Percentiles rank a stretch among this genome's conserved stretches.
Conservation (phyloP, 2,797 vertebrate genomes). For the Dipus sagitta region DNA sequence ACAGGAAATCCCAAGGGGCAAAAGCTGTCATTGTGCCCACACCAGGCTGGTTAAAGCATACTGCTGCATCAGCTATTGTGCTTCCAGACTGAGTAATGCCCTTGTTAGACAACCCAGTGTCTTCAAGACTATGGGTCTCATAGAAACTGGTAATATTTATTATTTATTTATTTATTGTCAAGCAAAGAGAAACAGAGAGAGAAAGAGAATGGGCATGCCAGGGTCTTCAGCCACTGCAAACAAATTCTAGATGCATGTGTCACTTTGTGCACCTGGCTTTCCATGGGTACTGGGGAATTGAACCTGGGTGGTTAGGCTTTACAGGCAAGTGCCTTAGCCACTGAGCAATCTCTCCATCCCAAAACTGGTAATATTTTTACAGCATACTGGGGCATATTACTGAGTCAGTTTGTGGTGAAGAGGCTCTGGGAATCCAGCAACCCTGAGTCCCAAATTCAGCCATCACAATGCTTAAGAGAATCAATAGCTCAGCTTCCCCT, state of each 20-base stretch:
- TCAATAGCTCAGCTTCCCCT: slow-evolving; percentile 16
- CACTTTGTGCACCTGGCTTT: too few relatives aligned
- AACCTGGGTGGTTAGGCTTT: too few relatives aligned
- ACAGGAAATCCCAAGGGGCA: not conserved
- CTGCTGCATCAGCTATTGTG: not conserved
- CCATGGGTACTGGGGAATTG: too few relatives aligned
- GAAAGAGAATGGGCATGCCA: too few relatives aligned
- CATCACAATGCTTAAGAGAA: not conserved
- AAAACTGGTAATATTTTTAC: slow-evolving; percentile 19
- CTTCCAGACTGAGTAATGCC: slow-evolving; percentile 39
- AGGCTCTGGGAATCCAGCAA: not conserved
- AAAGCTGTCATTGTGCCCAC: not conserved
- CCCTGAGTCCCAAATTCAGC: not conserved
- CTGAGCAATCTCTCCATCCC: too few relatives aligned
- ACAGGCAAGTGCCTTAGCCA: too few relatives aligned
- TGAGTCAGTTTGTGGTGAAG: not conserved
- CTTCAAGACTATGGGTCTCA: too few relatives aligned
- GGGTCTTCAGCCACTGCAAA: too few relatives aligned
- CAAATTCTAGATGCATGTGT: too few relatives aligned
- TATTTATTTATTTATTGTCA: too few relatives aligned
- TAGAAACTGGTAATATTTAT: not conserved
- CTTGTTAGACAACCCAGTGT: not conserved
- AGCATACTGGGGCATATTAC: not conserved
- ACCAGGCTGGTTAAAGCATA: not conserved
- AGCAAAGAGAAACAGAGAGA: too few relatives aligned